Evolutionary conservation across 2,113 vertebrate genomes (phyloP), one percentile per base, ranked within the genome.

Genomic region (Mellivora capensis): DNA sequence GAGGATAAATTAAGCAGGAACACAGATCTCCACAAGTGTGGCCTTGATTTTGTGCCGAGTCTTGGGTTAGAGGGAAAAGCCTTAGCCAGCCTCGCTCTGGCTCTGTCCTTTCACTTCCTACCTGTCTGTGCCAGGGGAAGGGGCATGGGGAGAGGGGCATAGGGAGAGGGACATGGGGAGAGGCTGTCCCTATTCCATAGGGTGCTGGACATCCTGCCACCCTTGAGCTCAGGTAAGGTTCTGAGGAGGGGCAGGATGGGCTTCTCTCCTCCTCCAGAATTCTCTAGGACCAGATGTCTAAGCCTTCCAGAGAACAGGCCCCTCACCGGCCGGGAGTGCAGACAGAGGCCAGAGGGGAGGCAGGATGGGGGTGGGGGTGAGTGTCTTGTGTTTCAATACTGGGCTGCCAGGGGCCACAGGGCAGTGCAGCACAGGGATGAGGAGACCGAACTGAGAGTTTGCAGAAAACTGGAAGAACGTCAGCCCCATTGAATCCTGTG

Each of bases 111-210:
- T 52, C 42, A 27, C 31, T 74, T 37, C n/a, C 49, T 21, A 76
- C 52, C 14, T 54, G 23, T 81, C 20, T 64, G 12, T 27, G 42
- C 61, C 20, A 29, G 47, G 81, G 39, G 5, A 18, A 1, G 15
- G 37, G 0, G n/a, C 4, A 9, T 62, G 4, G 2, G 27, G 29
- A 20, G 23, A 25, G 6, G 10, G n/a, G n/a, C n/a, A n/a, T n/a
- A 29, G 47, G 81, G 39, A 1, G 6, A 1, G 15, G 37, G 0
- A 31, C 4, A 9, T 62, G 4, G 2, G 27, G 29, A 20, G 23
- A 25, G 6, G 10, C 71, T 64, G 62, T 71, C 52, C 52, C 52
- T 54, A 18, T 18, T 54, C 17, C 52, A 54, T 18, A 54, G 64
- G 4, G 18, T 4, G 34, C 39, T 72, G 52, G 17, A 52, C 25